A percentile compares a stretch with the other conserved stretches of the same genome.
Conservation (phyloP, 2,113 vertebrate genomes). For the Microcebus griseorufus region DNA sequence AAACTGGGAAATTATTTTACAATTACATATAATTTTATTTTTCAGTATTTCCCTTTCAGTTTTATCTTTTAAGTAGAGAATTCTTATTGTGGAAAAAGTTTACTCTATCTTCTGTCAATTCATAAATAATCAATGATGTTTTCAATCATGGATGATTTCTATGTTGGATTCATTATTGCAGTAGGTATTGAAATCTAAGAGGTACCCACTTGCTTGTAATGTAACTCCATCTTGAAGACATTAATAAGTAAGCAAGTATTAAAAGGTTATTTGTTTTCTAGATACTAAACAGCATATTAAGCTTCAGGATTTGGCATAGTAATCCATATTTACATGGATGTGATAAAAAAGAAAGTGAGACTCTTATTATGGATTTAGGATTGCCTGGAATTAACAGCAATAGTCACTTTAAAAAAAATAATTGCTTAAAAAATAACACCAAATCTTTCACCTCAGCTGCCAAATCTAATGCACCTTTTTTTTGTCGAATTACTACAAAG, state of each 20-base stretch:
- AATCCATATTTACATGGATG: conserved; percentile 6
- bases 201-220: conserved; percentile 27
- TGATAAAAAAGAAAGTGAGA: conserved; percentile 22
- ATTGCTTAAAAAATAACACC: background rate
- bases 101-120: background rate
- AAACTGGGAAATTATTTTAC: background rate
- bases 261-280: conserved; percentile 64
- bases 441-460: background rate
- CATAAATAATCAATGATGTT: conserved; percentile 55
- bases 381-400: background rate
- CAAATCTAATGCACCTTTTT: background rate
- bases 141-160: conserved; percentile 37
- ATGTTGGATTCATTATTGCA: background rate
- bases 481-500: background rate
- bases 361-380: background rate
- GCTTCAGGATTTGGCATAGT: background rate
- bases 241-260: conserved; percentile 61
- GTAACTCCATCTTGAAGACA: conserved; percentile 5
- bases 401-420: background rate
- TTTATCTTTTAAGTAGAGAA: background rate
- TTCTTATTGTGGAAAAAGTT: background rate
- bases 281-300: conserved; percentile 56
- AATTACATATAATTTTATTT: background rate
- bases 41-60: background rate
- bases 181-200: conserved; percentile 19